Percentiles rank a stretch among this genome's conserved stretches.
Conservation (phyloP, 2,113 vertebrate genomes). For the Daubentonia madagascariensis region DNA sequence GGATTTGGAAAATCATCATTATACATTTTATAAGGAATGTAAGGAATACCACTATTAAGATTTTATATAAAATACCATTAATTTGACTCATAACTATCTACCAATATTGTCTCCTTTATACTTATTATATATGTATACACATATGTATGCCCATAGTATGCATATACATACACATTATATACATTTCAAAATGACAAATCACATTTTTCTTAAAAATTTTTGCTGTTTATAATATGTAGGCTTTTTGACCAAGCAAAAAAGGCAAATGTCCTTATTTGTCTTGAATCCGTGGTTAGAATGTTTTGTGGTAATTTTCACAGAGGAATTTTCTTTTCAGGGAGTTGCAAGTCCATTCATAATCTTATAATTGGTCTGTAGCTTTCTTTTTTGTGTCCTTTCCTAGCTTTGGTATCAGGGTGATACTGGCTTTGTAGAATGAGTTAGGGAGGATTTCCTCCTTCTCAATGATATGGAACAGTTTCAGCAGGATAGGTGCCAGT, state of each 20-base stretch:
- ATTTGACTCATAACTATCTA: not conserved
- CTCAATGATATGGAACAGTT: too few species aligned
- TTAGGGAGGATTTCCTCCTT: too few species aligned
- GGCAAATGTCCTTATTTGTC: not conserved
- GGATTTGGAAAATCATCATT: not conserved
- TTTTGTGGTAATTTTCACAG: not conserved
- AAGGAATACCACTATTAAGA: not conserved
- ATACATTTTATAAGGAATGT: constrained; percentile 14
- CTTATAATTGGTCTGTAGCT: not conserved
- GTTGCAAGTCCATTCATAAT: not conserved
- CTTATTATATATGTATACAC: not conserved
- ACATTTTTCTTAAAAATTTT: not conserved
- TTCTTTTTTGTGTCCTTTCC: too few species aligned
- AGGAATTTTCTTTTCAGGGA: not conserved
- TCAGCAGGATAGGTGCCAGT: too few species aligned
- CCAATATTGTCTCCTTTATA: not conserved
- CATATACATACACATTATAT: not conserved
- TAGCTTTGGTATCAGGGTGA: too few species aligned
- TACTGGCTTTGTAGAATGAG: too few species aligned
- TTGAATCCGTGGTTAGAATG: not conserved
- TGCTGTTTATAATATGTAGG: not conserved
- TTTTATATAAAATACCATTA: not conserved
- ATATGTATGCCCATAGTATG: not conserved
- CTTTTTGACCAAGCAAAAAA: not conserved
- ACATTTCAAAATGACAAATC: not conserved